phyloP scores from a whole-genome alignment of 1,140 invertebrate species.

The Magallana gigas region DNA sequence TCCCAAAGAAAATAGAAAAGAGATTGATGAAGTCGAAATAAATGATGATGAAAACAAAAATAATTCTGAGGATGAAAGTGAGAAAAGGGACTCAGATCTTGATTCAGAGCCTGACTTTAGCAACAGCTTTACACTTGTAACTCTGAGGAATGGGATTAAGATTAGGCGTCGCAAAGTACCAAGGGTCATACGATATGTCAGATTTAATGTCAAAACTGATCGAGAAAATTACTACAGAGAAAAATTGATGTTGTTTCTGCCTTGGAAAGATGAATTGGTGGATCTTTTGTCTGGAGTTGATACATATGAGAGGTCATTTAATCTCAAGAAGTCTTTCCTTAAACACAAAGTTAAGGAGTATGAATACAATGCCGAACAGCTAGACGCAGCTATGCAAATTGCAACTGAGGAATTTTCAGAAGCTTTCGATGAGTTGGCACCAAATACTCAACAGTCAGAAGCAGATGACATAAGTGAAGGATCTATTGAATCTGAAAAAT shows the following conservation, averaged over 20 bases:
- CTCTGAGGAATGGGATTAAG: slow-evolving; percentile 50
- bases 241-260: no score
- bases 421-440: slow-evolving; percentile 15
- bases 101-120: neutral
- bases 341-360: neutral
- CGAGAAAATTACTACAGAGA: no score
- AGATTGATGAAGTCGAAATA: neutral
- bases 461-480: slow-evolving; percentile 16
- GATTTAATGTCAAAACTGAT: neutral
- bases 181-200: no score
- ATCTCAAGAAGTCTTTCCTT: neutral
- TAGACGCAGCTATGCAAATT: neutral
- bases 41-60: slow-evolving; percentile 22
- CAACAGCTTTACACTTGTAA: neutral
- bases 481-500: slow-evolving; percentile 6
- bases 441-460: slow-evolving; percentile 10
- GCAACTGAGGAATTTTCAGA: neutral
- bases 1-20: neutral
- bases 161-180: slow-evolving; percentile 27
- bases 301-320: neutral
- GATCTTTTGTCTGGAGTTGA: no score
- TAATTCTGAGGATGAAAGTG: neutral
- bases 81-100: neutral
- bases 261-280: no score
- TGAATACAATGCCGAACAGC: slow-evolving; percentile 31